Conservation (phyloP, 2,113 vertebrate species). For the human region DNA sequence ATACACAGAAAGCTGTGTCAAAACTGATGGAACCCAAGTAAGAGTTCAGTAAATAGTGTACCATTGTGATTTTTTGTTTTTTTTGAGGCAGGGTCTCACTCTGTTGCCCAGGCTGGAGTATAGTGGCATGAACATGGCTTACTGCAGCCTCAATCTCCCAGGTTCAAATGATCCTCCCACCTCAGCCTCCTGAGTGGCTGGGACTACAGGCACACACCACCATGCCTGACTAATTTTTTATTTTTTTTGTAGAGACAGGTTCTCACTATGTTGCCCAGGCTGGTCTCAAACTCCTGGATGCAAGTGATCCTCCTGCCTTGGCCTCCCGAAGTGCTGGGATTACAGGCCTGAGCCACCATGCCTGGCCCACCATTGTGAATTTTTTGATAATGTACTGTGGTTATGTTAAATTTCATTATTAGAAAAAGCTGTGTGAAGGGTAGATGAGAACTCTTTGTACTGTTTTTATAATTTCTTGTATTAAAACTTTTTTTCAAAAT, state of each 20-base stretch:
- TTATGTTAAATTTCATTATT: too few species aligned
- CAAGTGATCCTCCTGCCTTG: neutral
- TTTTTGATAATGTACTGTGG: too few species aligned
- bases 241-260: neutral
- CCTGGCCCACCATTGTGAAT: too few species aligned
- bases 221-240: neutral
- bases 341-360: neutral
- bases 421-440: too few species aligned
- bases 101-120: neutral
- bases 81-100: neutral
- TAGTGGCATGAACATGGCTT: neutral
- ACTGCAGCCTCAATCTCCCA: neutral
- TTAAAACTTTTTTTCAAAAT: neutral
- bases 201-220: neutral
- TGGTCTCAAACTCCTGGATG: neutral
- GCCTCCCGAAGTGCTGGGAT: neutral
- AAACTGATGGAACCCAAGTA: neutral
- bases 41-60: neutral
- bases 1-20: neutral
- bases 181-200: neutral
- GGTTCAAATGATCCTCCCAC: neutral
- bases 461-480: conserved; percentile 1
- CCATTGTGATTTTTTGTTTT: neutral
- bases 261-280: neutral
- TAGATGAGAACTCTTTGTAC: neutral